Evolutionary conservation across 2,797 vertebrate genomes (phyloP), one percentile per base, ranked within the genome.

Genomic region (Salmo trutta): DNA sequence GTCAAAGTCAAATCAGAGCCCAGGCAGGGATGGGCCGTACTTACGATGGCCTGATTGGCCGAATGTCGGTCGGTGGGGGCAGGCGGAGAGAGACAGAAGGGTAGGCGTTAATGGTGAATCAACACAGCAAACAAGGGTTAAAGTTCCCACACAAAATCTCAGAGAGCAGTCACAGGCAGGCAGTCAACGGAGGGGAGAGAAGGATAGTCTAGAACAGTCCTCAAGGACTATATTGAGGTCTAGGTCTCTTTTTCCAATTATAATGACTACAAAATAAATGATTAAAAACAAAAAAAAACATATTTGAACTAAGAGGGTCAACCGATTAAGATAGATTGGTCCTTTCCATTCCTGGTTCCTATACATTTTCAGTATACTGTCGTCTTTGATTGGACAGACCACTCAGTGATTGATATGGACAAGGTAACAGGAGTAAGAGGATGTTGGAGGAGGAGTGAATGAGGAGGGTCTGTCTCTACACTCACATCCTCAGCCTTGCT

Each of bases 401-500:
- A 12, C 27, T 19, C 67, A 4, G 51, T 41, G 69, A 71, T 31
- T 65, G 54, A 24, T 21, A 64, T 8, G 17, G 19, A 15, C 5
- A 67, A 17, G 29, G 8, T 53, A 29, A 53, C n/a, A 69, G 54
- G 59, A 36, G 41, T 33, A 29, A 3, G 19, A 27, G 67, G 5
- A 19, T 19, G 24, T 65, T 36, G 15, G 69, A 33, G 33, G 31
- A 16, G 12, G 41, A 1, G 47, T 52, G 8, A 19, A 33, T 31
- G 70, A 53, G 77, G 10, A 33, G 4, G n/a, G 19, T 47, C 33
- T 12, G 6, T 54, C 27, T n/a, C 4, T 85, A 19, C 67, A 95
- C 97, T 96, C 92, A 98, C 97, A 8, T 97, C 96, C 79, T 97
- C 95, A 0, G 93, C 92, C 85, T 94, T 96, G 92, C 85, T 93